phyloP scores from a whole-genome alignment of 2,797 vertebrate genomes.

The Chloroceryle inda region DNA sequence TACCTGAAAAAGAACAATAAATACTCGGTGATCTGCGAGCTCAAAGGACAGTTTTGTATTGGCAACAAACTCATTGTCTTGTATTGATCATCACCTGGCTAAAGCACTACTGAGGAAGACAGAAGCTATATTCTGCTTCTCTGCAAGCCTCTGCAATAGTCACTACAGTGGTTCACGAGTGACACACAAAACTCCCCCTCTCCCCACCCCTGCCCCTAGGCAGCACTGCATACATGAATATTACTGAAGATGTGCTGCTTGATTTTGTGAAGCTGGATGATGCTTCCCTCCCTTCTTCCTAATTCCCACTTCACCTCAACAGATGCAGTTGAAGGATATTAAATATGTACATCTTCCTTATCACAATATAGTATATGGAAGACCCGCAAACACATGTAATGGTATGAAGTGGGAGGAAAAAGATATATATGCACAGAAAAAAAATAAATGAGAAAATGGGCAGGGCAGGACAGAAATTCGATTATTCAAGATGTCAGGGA shows the following conservation, averaged over 20 bases:
- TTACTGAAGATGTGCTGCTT: neutral
- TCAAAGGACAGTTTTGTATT: neutral
- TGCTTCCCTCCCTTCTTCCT: neutral
- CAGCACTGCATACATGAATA: accelerated
- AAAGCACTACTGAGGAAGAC: neutral
- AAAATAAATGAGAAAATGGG: neutral
- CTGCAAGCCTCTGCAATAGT: neutral
- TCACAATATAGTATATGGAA: neutral
- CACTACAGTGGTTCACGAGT: neutral
- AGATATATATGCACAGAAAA: neutral
- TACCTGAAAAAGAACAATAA: neutral
- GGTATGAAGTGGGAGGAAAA: no score
- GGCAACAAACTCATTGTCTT: neutral
- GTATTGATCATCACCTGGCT: neutral
- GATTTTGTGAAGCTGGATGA: neutral
- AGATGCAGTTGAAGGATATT: neutral
- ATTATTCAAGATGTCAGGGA: neutral
- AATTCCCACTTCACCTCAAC: neutral
- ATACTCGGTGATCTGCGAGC: neutral
- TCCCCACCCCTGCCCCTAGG: neutral
- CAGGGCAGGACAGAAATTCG: neutral
- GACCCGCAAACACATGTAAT: neutral
- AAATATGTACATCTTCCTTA: neutral
- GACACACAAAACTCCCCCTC: neutral
- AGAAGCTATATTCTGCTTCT: neutral